Evolutionary conservation across 2,888 invertebrate species (phyloP).

Genomic region (Limenitis camilla): DNA sequence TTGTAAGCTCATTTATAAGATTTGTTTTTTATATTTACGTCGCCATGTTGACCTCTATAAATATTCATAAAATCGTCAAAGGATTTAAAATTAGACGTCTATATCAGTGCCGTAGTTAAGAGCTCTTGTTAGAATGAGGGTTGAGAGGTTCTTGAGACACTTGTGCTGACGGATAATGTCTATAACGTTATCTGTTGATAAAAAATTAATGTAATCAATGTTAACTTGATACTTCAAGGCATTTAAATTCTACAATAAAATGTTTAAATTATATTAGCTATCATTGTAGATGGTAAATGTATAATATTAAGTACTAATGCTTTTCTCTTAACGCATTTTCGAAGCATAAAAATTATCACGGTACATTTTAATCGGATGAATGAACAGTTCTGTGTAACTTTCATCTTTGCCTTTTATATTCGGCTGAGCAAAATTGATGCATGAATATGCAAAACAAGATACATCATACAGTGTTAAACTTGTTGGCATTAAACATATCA

Average conservation of each 20-base stretch:
- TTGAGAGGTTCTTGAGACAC: neutral
- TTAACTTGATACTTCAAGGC: no score
- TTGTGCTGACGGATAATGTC: slow-evolving; percentile 3
- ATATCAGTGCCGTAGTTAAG: slow-evolving; percentile 2
- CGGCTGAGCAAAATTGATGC: neutral
- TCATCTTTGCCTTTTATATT: slow-evolving; percentile 1
- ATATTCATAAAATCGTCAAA: slow-evolving; percentile 15
- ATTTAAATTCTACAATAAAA: no score
- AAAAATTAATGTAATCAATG: neutral
- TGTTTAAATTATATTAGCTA: no score
- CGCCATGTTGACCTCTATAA: neutral
- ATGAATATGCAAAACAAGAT: neutral
- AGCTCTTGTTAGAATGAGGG: neutral
- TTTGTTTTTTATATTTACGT: neutral
- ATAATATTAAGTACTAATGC: neutral
- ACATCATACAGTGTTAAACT: neutral
- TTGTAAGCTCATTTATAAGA: neutral
- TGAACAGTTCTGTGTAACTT: neutral
- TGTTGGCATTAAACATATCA: neutral
- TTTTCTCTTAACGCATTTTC: neutral
- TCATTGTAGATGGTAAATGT: neutral
- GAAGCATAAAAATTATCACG: neutral
- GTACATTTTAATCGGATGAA: neutral
- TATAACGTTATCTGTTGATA: slow-evolving; percentile 1
- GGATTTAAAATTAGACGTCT: slow-evolving; percentile 11